Base-by-base conservation (phyloP, 2,797 vertebrate species). In the Choloepus didactylus region DNA sequence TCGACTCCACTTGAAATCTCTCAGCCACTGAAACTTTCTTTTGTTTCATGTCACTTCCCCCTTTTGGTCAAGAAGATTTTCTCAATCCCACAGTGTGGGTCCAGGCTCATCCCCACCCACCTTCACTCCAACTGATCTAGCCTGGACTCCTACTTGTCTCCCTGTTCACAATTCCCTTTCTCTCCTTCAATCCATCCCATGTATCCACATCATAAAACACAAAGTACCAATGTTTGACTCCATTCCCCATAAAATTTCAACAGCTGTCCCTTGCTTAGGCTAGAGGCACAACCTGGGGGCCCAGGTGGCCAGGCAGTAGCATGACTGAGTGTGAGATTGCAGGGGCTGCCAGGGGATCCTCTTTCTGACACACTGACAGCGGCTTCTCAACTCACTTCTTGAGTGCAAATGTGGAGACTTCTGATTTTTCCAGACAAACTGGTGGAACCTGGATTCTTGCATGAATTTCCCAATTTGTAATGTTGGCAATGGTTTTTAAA, bases 391-490 rank as follows among this genome's bases (percentile, higher is more conserved):
- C 31, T 69, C 70, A 23, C 46, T 93, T 51, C 60, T 62, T 67
- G 62, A 76, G 29, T 44, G 25, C 89, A n/a, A 66, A 75, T 12
- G 51, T 4, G 44, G 46, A 41, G 18, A 23, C n/a, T 94, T 81
- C 54, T 4, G 29, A 27, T 56, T 54, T 67, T 35, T 46, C 31
- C 38, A 75, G 31, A 66, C 15, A 70, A 81, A 54, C 46, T 70
- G 19, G 54, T 12, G 12, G 82, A 51, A 64, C 60, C 6, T 29
- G 44, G 44, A 73, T 59, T 77, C 95, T 83, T 56, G 41, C 15
- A n/a, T 75, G 77, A 75, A n/a, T 87, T 59, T 88, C 67, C 59
- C 72, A 72, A 27, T 38, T 54, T 84, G 60, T 81, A 75, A 67
- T 76, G 59, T 56, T 93, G 77, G 73, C 46, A 66, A 91, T 38